A percentile compares a stretch with the other conserved stretches of the same genome.
Evolutionary conservation across 1,140 invertebrate genomes (phyloP).

Genomic region (Proctacanthus coquilletti): DNA sequence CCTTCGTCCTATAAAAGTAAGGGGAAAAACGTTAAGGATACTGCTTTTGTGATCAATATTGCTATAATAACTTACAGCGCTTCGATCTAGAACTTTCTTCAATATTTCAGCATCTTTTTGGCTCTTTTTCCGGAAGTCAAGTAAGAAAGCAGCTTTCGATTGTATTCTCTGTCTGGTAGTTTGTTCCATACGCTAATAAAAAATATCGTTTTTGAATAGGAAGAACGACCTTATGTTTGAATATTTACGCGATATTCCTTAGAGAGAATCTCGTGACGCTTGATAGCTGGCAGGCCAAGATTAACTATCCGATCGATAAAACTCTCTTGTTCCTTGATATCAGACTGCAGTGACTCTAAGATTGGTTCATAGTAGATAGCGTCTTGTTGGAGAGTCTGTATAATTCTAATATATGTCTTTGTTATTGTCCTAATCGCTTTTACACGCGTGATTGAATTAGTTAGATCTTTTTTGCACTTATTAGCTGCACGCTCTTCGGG

Average conservation of each 20-base stretch:
- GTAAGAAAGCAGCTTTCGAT: no score
- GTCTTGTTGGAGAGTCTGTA: constrained; percentile 22
- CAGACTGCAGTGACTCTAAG: constrained; percentile 16
- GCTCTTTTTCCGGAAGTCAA: no score
- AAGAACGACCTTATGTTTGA: no score
- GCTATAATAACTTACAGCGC: no score
- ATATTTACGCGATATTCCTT: constrained; percentile 12
- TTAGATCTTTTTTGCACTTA: constrained; percentile 18
- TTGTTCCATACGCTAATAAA: no score
- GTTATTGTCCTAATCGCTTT: constrained; percentile 26
- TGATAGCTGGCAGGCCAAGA: constrained; percentile 22
- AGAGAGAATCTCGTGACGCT: constrained; percentile 19
- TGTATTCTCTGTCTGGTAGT: no score
- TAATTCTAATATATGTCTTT: constrained; percentile 22
- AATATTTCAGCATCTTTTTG: no score
- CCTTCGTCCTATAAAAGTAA: no score
- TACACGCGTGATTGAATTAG: constrained; percentile 23
- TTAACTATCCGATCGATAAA: constrained; percentile 26
- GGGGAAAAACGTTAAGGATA: no score
- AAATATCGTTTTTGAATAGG: no score
- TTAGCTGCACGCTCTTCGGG: constrained; percentile 19
- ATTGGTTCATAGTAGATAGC: constrained; percentile 26
- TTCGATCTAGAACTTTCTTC: no score
- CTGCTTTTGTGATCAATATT: no score
- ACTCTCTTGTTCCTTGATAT: constrained; percentile 24